These are phyloP conservation scores for Antedon mediterranea DNA, from an alignment of 53 echinoderm and acorn worm genomes.

Conservation along the genomic window DNA sequence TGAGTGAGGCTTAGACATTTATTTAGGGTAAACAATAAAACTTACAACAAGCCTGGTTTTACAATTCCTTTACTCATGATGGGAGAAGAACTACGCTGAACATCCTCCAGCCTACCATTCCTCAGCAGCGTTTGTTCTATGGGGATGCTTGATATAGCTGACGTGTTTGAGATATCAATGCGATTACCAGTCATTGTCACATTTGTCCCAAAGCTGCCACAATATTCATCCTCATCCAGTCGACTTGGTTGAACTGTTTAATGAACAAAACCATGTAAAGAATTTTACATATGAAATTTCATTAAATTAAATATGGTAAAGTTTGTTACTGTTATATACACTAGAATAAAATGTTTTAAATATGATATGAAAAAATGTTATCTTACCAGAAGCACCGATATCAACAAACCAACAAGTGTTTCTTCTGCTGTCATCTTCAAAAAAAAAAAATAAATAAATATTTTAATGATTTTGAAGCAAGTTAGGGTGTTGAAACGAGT, in stretches of 20 bases:
- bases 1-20: too few species aligned
- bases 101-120: background rate
- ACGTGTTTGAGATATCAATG: constrained; percentile 34
- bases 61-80: background rate
- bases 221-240: constrained; percentile 5
- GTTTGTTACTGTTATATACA: too few species aligned
- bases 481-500: too few species aligned
- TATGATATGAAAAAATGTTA: background rate
- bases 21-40: background rate
- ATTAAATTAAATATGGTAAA: too few species aligned
- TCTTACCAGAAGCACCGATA: constrained; percentile 38
- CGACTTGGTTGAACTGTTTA: background rate
- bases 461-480: too few species aligned
- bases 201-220: constrained; percentile 41
- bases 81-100: background rate
- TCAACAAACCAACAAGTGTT: constrained; percentile 55
- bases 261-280: background rate
- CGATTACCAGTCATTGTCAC: constrained; percentile 62
- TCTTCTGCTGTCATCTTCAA: constrained; percentile 8
- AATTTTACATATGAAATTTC: background rate
- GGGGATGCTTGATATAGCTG: background rate
- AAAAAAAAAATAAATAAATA: background rate
- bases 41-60: background rate
- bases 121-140: background rate
- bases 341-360: too few species aligned